Percentiles rank a stretch among this genome's conserved stretches.
Conservation (phyloP, 2,113 vertebrate genomes). For the Esox niger region DNA sequence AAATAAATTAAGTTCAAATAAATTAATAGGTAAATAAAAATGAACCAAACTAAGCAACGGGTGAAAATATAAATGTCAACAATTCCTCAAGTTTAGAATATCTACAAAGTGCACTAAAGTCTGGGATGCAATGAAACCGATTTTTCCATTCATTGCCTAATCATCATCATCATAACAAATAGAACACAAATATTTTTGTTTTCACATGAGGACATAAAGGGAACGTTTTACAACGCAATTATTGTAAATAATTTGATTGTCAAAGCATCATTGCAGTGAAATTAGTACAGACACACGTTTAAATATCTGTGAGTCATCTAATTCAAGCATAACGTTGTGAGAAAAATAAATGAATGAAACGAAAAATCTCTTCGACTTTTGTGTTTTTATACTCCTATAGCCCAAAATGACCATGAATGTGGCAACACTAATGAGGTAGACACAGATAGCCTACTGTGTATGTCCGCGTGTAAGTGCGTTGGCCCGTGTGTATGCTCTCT, state of each 20-base stretch:
- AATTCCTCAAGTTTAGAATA: constrained; percentile 66
- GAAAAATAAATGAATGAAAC: constrained; percentile 35
- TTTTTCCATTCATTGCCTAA: constrained; percentile 32
- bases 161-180: constrained; percentile 49
- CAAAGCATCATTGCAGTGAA: constrained; percentile 82
- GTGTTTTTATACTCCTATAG: constrained; percentile 28
- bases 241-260: constrained; percentile 80
- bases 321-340: constrained; percentile 44
- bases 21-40: constrained; percentile 55
- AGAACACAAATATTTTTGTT: constrained; percentile 14
- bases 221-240: constrained; percentile 46
- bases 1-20: constrained; percentile 78
- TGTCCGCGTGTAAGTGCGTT: constrained; percentile 45
- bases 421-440: constrained; percentile 87
- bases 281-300: constrained; percentile 52
- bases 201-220: constrained; percentile 45
- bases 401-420: constrained; percentile 61
- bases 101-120: constrained; percentile 82
- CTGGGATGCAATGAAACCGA: constrained; percentile 33
- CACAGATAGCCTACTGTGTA: constrained; percentile 72
- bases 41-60: constrained; percentile 37
- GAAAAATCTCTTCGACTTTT: constrained; percentile 36
- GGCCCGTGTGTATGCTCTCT: constrained; percentile 53
- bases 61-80: constrained; percentile 62
- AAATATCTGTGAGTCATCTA: constrained; percentile 64